Base-by-base conservation (phyloP, 2,113 vertebrate genomes). In the Cygnus atratus region DNA sequence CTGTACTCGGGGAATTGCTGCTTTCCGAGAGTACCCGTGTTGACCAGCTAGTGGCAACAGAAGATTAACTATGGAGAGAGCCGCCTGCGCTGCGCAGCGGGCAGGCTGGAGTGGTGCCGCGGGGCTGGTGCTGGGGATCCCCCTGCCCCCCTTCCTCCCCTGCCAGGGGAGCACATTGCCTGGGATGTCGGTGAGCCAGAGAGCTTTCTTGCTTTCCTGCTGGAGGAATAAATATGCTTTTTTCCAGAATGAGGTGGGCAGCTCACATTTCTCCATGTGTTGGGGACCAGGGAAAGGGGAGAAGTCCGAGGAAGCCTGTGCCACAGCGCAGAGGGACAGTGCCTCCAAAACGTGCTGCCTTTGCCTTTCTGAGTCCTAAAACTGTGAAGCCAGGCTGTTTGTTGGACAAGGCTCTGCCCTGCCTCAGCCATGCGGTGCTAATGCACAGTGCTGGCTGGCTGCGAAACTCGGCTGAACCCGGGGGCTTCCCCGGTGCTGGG, bases 11-110 rank as follows among this genome's bases (percentile, higher is more conserved):
- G 54, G 94, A 97, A 71, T 74, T 89, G 83, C 65, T 73, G 55
- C 90, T 97, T 97, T 91, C 77, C 96, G 95, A 86, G 93, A 97
- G 96, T 98, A 98, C 98, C 97, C 92, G 12, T 1, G 61, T 91
- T 98, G 98, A 97, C 98, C 98, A 98, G 97, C 95, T 98, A 98
- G 98, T 98, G 98, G 97, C 98, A 98, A 98, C 97, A 97, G 96
- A 98, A 97, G 97, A 98, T 98, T 98, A 98, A 96, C 96, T 98
- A 97, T 98, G 59, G 95, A 31, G 55, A 83, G 78, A 88, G 90
- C 92, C 92, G 87, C 66, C 33, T 28, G 4, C 6, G 44, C 73
- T 44, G 81, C 50, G 84, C 71, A 48, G 85, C 88, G 33, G 67
- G 33, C 65, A n/a, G 81, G 52, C 61, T 90, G 57, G 71, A 86